Percentiles rank a stretch among this genome's conserved stretches.
Conservation (phyloP, 1,140 invertebrate species). For the Leptoteleia sp. region DNA sequence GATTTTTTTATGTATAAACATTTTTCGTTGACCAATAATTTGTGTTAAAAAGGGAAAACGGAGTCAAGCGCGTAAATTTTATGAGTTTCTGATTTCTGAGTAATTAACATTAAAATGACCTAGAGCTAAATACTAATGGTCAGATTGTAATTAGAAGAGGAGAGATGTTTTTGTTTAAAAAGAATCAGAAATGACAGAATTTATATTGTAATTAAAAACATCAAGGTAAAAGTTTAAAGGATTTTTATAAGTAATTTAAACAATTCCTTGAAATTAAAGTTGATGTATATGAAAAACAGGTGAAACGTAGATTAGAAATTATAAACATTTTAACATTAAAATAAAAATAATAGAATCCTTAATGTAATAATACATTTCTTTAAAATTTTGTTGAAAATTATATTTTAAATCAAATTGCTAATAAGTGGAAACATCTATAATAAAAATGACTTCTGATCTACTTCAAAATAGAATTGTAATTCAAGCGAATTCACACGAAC, state of each 20-base stretch:
- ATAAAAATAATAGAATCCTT: no score
- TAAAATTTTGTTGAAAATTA: no score
- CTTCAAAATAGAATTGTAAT: no score
- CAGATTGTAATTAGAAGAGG: slow-evolving; percentile 26
- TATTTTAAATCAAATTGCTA: no score
- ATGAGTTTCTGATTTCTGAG: slow-evolving; percentile 32
- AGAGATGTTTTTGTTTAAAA: slow-evolving; percentile 34
- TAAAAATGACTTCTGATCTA: no score
- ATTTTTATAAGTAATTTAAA: slow-evolving; percentile 1
- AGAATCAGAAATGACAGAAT: slow-evolving; percentile 2
- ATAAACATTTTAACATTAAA: no score
- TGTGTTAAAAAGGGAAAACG: slow-evolving; percentile 15
- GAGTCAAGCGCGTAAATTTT: slow-evolving; percentile 32
- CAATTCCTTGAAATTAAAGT: no score
- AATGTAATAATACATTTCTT: no score
- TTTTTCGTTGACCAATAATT: slow-evolving; percentile 24
- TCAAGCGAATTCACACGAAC: no score
- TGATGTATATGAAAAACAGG: no score
- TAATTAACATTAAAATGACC: slow-evolving; percentile 52
- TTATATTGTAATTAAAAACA: slow-evolving; percentile 4
- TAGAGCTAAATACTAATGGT: slow-evolving; percentile 39
- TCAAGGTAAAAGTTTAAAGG: slow-evolving; percentile 3
- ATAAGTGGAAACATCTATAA: no score
- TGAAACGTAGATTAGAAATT: no score
- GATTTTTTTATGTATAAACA: slow-evolving; percentile 18